Evolutionary conservation across 2,888 invertebrate genomes (phyloP).

Genomic region (Diplazon laetatorius): DNA sequence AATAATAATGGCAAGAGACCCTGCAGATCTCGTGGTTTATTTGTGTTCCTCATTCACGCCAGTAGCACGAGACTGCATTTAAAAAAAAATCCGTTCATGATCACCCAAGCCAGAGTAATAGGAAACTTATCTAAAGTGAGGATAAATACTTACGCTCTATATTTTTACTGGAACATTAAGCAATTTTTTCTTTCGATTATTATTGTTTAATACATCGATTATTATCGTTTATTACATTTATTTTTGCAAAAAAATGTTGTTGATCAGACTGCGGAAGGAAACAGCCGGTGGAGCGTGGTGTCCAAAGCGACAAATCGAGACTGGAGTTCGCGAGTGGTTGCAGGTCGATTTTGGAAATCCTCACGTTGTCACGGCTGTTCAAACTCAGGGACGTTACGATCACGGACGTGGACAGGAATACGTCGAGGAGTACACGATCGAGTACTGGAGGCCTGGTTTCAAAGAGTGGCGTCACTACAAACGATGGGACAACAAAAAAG

Average conservation of each 20-base stretch:
- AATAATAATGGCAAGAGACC: constrained; percentile 18
- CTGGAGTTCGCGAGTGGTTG: constrained; percentile 87
- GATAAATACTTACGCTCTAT: neutral
- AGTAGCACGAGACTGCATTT: constrained; percentile 1
- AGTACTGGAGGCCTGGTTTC: constrained; percentile 87
- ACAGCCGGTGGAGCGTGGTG: constrained; percentile 91
- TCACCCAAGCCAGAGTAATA: constrained; percentile 1
- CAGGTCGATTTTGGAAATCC: constrained; percentile 86
- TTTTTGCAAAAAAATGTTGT: neutral
- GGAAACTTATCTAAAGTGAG: constrained; percentile 31
- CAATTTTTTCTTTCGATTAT: neutral
- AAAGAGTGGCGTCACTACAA: constrained; percentile 87
- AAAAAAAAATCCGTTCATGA: neutral
- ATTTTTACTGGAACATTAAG: constrained; percentile 6
- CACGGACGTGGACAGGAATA: constrained; percentile 90
- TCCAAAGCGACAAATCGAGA: constrained; percentile 87
- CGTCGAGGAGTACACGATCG: constrained; percentile 88
- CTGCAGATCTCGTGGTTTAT: constrained; percentile 13
- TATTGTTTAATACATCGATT: neutral
- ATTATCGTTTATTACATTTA: no score
- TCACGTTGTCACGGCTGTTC: constrained; percentile 88
- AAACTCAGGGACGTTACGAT: constrained; percentile 91
- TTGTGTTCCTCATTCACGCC: constrained; percentile 16
- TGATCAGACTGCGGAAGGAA: constrained; percentile 86
- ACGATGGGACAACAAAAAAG: constrained; percentile 87